Percentiles rank a stretch among this genome's conserved stretches.
phyloP scores from a whole-genome alignment of 2,797 vertebrate species.

The Tympanoctomys barrerae region DNA sequence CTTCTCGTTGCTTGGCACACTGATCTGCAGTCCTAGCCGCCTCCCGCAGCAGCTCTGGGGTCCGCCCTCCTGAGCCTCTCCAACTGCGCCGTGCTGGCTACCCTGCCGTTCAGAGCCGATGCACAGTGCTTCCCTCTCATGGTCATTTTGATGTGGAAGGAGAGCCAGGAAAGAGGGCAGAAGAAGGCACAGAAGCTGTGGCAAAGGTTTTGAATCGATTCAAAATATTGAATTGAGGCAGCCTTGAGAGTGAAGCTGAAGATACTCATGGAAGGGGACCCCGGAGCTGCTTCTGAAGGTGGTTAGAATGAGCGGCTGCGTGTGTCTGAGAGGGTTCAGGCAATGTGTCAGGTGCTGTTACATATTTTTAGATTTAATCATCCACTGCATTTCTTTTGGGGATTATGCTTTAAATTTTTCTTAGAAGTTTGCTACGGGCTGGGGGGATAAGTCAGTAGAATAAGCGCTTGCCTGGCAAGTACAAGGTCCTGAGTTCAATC shows the following conservation, averaged over 20 bases:
- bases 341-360: no score
- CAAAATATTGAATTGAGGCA: not conserved
- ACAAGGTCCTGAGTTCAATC: no score
- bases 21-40: not conserved
- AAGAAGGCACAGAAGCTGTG: not conserved
- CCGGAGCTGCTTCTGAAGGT: no score
- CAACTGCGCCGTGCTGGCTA: no score
- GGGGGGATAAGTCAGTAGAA: no score
- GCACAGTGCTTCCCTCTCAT: not conserved
- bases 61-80: not conserved
- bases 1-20: no score
- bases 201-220: not conserved
- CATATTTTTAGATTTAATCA: not conserved
- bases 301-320: no score
- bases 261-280: no score
- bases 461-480: no score
- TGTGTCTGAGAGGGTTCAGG: no score
- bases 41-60: not conserved
- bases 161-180: no score
- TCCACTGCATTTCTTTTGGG: not conserved
- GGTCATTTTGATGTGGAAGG: no score
- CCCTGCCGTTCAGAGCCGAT: not conserved
- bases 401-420: not conserved
- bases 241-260: not conserved
- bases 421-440: not conserved